Conservation (phyloP, 2,888 invertebrate species). For the Oligia strigilis region DNA sequence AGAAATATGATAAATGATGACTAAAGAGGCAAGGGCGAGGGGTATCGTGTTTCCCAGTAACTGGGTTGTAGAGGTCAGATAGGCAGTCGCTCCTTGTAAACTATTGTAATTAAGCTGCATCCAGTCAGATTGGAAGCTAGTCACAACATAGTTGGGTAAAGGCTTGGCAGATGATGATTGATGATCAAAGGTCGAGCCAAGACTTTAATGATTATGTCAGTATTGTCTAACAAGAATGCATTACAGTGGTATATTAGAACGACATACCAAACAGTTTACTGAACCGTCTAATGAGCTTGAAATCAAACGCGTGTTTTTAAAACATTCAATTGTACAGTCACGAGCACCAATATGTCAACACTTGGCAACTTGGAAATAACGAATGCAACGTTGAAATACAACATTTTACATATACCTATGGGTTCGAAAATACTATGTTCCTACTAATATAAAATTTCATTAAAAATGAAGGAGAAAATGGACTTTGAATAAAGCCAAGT, state of each 20-base stretch:
- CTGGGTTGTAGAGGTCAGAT: too few species aligned
- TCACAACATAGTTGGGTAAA: neutral
- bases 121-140: neutral
- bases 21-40: too few species aligned
- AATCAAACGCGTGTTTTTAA: conserved; percentile 33
- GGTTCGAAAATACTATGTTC: too few species aligned
- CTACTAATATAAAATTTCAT: too few species aligned
- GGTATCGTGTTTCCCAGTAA: too few species aligned
- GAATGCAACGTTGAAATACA: too few species aligned
- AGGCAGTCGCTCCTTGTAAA: neutral
- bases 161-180: conserved; percentile 3
- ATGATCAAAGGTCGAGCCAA: conserved; percentile 26
- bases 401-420: too few species aligned
- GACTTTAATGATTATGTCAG: neutral
- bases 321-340: neutral
- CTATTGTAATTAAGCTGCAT: neutral
- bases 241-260: neutral
- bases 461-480: too few species aligned
- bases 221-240: neutral
- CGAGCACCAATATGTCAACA: too few species aligned
- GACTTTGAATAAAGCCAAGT: too few species aligned
- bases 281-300: conserved; percentile 19
- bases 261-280: conserved; percentile 22
- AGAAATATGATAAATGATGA: neutral
- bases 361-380: too few species aligned